Evolutionary conservation across 2,113 vertebrate species (phyloP).

Genomic region (human (Homo sapiens)): DNA sequence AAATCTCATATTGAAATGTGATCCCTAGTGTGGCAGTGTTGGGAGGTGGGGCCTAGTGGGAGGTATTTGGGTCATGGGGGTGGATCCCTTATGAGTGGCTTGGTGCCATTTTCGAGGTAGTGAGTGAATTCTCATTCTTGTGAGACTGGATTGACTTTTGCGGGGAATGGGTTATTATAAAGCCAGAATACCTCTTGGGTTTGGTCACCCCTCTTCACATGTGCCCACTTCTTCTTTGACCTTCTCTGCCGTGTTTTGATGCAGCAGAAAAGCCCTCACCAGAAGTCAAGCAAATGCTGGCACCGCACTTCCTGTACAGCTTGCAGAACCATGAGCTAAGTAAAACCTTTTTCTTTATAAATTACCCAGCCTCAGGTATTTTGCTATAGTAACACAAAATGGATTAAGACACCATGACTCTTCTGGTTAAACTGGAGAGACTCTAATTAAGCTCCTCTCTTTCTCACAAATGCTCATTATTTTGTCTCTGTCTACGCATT

Average conservation of each 20-base stretch:
- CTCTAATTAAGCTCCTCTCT: not conserved
- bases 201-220: no score
- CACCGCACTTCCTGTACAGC: no score
- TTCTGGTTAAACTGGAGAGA: not conserved
- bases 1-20: not conserved
- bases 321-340: no score
- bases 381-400: not conserved
- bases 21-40: not conserved
- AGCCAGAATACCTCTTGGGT: not conserved
- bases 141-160: not conserved
- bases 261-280: no score
- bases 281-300: no score
- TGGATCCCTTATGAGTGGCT: not conserved
- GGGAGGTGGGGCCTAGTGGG: no score
- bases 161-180: not conserved
- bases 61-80: not conserved
- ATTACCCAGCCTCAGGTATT: no score
- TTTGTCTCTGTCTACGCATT: not conserved
- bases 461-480: not conserved
- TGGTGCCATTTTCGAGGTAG: not conserved
- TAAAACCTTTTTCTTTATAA: no score
- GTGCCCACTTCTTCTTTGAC: no score
- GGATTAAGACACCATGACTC: not conserved
- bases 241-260: no score
- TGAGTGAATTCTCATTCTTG: not conserved